Percentiles rank a stretch among this genome's conserved stretches.
Evolutionary conservation across 2,113 vertebrate genomes (phyloP).

Genomic region (Zosterops pallidus): DNA sequence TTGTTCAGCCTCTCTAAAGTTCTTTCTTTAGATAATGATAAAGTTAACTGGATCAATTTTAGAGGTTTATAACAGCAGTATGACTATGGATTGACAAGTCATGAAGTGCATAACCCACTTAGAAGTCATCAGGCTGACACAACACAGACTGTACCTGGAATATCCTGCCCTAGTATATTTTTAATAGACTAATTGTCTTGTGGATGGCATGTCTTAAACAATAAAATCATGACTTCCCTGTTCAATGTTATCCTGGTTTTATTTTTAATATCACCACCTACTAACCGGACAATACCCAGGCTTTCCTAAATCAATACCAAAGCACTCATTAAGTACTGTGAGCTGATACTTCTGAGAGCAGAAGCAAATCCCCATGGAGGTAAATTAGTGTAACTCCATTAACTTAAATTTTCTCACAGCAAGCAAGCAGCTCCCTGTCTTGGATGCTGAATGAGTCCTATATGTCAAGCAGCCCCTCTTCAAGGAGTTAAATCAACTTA

Average conservation of each 20-base stretch:
- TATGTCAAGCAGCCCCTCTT: background rate
- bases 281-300: background rate
- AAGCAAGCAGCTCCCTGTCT: background rate
- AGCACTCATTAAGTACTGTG: conserved; percentile 18
- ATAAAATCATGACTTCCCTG: background rate
- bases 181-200: background rate
- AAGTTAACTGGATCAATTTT: conserved; percentile 45
- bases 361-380: background rate
- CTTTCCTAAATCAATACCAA: background rate
- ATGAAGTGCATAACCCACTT: conserved; percentile 10
- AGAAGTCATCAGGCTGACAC: conserved; percentile 23
- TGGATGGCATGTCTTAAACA: background rate
- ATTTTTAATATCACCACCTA: background rate
- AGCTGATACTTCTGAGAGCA: background rate
- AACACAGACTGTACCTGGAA: background rate
- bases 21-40: conserved; percentile 14
- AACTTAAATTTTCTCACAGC: conserved; percentile 1
- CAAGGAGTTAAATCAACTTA: background rate
- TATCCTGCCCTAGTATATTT: background rate
- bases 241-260: background rate
- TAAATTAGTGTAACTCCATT: conserved; percentile 27
- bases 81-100: conserved; percentile 7
- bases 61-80: conserved; percentile 2
- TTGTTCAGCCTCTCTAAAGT: conserved; percentile 25
- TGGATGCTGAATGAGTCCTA: background rate